Evolutionary conservation across 2,888 invertebrate species (phyloP).

Genomic region (Coenonympha glycerion): DNA sequence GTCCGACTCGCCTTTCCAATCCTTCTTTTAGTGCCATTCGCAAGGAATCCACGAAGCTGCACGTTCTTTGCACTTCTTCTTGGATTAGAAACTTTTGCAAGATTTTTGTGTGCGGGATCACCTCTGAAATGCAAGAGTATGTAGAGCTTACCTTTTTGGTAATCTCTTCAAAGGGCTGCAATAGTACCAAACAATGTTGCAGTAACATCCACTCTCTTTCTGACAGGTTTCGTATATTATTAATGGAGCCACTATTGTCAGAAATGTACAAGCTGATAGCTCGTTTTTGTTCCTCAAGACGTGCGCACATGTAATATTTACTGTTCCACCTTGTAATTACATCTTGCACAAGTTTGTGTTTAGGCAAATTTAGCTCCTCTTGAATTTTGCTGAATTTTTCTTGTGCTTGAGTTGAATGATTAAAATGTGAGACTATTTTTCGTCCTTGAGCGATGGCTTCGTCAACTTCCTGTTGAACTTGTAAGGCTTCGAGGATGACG

Average conservation of each 20-base stretch:
- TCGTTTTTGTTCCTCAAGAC: background rate
- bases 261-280: background rate
- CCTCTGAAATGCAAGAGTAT: constrained; percentile 32
- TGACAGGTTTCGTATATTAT: background rate
- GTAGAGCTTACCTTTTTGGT: constrained; percentile 34
- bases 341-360: constrained; percentile 12
- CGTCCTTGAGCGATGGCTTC: background rate
- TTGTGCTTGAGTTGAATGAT: constrained; percentile 6
- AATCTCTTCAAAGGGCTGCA: constrained; percentile 35
- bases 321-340: constrained; percentile 6
- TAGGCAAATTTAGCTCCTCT: constrained; percentile 7
- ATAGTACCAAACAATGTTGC: constrained; percentile 30
- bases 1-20: background rate
- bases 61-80: background rate
- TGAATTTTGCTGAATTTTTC: constrained; percentile 7
- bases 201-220: constrained; percentile 29
- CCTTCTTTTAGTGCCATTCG: background rate
- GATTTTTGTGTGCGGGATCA: no score
- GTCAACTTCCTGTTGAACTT: constrained; percentile 1
- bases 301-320: background rate
- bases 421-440: constrained; percentile 6
- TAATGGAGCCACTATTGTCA: background rate
- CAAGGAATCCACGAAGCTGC: background rate
- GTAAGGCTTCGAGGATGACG: constrained; percentile 2
- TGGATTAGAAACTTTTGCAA: constrained; percentile 22